A percentile compares a stretch with the other conserved stretches of the same genome.
Conservation (phyloP, 2,888 invertebrate species). For the Dioctria linearis region DNA sequence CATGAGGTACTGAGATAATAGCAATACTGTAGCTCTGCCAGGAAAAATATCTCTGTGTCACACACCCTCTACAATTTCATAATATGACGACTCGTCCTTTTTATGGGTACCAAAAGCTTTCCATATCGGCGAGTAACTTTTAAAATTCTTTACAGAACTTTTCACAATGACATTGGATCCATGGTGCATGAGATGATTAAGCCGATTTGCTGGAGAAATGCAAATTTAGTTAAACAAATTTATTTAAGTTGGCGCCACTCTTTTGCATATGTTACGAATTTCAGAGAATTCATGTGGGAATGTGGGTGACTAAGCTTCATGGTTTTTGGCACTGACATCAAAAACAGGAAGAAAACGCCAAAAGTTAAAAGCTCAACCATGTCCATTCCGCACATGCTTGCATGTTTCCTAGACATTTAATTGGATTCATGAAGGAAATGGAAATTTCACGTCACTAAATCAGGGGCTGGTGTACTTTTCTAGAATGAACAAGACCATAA, state of each 20-base stretch:
- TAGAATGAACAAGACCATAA: neutral
- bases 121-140: constrained; percentile 16
- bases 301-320: neutral
- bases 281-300: neutral
- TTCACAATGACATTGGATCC: neutral
- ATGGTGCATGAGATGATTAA: constrained; percentile 11
- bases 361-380: neutral
- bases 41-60: neutral
- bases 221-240: constrained; percentile 11
- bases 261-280: neutral
- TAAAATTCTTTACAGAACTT: constrained; percentile 10
- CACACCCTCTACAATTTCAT: neutral
- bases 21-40: neutral
- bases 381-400: neutral
- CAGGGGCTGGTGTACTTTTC: neutral
- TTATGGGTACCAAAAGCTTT: constrained; percentile 4
- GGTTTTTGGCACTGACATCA: neutral
- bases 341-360: neutral
- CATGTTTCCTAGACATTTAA: neutral
- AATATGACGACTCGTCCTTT: neutral
- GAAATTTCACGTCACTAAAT: neutral
- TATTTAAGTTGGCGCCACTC: neutral
- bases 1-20: neutral
- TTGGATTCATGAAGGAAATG: neutral
- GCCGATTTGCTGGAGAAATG: constrained; percentile 7